Evolutionary conservation across 2,888 invertebrate species (phyloP).

Genomic region (Caenorhabditis imperialis): DNA sequence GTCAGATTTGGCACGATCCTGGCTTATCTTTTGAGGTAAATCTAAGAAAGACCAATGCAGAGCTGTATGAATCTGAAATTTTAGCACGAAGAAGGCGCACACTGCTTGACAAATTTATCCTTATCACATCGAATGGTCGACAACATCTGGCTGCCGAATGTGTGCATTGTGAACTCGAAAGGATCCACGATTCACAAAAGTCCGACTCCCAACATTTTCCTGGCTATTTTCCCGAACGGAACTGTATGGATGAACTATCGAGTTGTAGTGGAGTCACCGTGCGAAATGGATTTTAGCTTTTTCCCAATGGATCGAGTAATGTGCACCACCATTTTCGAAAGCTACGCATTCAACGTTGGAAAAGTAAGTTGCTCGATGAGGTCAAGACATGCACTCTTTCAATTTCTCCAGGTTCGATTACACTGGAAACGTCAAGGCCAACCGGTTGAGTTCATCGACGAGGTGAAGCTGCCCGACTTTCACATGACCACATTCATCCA

Average conservation of each 20-base stretch:
- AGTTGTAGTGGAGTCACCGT: conserved; percentile 75
- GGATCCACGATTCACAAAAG: conserved; percentile 73
- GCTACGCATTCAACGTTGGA: conserved; percentile 78
- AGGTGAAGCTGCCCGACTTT: conserved; percentile 72
- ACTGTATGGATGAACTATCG: conserved; percentile 75
- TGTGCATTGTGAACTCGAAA: conserved; percentile 73
- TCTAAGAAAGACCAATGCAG: not conserved
- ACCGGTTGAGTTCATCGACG: conserved; percentile 75
- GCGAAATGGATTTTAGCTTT: conserved; percentile 76
- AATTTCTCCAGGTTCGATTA: conserved; percentile 71
- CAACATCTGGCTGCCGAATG: conserved; percentile 77
- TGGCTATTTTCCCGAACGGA: conserved; percentile 78
- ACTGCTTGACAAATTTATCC: conserved; percentile 76
- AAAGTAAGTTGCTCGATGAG: conserved; percentile 45
- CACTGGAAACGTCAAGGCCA: conserved; percentile 75
- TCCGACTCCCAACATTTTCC: conserved; percentile 78
- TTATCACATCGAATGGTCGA: conserved; percentile 75
- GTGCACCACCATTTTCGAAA: conserved; percentile 77
- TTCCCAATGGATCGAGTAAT: conserved; percentile 76
- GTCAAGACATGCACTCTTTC: not conserved
- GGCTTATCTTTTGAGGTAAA: conserved; percentile 74
- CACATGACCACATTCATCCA: conserved; percentile 67
- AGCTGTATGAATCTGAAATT: conserved; percentile 23
- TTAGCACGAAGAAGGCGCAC: conserved; percentile 76
- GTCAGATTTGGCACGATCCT: conserved; percentile 78